Base-by-base conservation (phyloP, 2,888 invertebrate genomes). In the Drosophila meridionalis region DNA sequence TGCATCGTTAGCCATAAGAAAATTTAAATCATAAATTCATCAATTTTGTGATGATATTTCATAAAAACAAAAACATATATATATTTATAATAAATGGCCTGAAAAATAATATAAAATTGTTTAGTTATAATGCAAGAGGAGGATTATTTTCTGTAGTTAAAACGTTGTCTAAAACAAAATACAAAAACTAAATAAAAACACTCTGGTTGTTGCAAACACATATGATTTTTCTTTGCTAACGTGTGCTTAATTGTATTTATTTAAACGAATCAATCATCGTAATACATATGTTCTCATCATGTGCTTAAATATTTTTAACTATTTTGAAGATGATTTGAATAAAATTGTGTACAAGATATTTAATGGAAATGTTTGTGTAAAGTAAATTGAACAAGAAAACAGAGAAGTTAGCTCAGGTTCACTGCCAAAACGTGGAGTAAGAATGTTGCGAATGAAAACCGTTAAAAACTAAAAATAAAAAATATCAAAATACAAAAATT, bases 361-460 rank as follows among this genome's bases (percentile, higher is more conserved):
- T 47, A 70, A 72, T 40, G 65, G 57, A 82, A 76, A 69, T 68
- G 66, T 80, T 82, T 78, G 74, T 87, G 88, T 88, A 86, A 87
- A 78, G 60, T 69, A 80, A 80, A 82, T 76, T 80, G 73, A 80
- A 81, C 78, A 82, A 76, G 82, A 71, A 78, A 81, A 80, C 76
- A 81, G 86, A 89, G 73, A 80, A 78, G 88, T 81, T 89, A 91
- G 92, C 91, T 91, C 92, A 92, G 92, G 92, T 90, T 91, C 91
- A 91, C 91, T 91, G 91, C 91, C 91, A 92, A 92, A 92, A 88
- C 85, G 90, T 87, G 89, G 87, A 90, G 87, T 76, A 80, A 78
- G 90, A 84, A 72, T 74, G 63, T 65, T 70, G 81, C 81, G 83
- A 73, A 76, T 76, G 61, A 69, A 69, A 73, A 66, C 50, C 61